Percentiles rank a stretch among this genome's conserved stretches.
These are phyloP conservation scores for Microplitis deprimator DNA, from an alignment of 2,888 invertebrate genomes.

Conservation along the genomic window DNA sequence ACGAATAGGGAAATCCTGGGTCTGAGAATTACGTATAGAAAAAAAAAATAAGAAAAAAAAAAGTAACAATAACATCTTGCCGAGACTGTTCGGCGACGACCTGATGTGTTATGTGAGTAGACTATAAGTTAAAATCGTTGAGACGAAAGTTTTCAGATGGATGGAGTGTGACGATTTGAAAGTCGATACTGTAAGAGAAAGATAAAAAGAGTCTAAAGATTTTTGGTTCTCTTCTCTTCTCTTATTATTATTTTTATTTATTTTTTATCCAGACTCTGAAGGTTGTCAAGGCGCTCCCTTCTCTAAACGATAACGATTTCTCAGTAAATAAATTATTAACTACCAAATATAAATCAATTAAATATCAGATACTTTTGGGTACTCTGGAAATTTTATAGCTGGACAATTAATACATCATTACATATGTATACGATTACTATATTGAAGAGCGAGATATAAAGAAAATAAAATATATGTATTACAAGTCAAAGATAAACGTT, in stretches of 20 bases:
- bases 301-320: not conserved
- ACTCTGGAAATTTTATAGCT: not conserved
- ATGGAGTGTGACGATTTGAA: constrained; percentile 28
- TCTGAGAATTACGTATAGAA: constrained; percentile 4
- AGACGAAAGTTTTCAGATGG: constrained; percentile 32
- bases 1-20: constrained; percentile 13
- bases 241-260: constrained; percentile 11
- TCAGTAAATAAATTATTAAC: not conserved
- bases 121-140: constrained; percentile 15
- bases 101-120: constrained; percentile 1
- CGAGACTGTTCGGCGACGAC: constrained; percentile 42
- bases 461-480: too few relatives aligned
- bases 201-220: constrained; percentile 21
- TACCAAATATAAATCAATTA: not conserved
- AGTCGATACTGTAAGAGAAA: constrained; percentile 30
- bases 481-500: too few relatives aligned
- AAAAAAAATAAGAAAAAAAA: constrained; percentile 23
- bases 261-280: constrained; percentile 17
- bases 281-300: constrained; percentile 22
- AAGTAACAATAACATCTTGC: constrained; percentile 32
- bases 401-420: too few relatives aligned
- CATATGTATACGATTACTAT: too few relatives aligned
- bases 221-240: constrained; percentile 15
- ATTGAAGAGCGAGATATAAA: too few relatives aligned
- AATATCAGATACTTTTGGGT: too few relatives aligned